phyloP scores from a whole-genome alignment of 53 echinoderm and acorn worm species.

The Apostichopus leukothele region DNA sequence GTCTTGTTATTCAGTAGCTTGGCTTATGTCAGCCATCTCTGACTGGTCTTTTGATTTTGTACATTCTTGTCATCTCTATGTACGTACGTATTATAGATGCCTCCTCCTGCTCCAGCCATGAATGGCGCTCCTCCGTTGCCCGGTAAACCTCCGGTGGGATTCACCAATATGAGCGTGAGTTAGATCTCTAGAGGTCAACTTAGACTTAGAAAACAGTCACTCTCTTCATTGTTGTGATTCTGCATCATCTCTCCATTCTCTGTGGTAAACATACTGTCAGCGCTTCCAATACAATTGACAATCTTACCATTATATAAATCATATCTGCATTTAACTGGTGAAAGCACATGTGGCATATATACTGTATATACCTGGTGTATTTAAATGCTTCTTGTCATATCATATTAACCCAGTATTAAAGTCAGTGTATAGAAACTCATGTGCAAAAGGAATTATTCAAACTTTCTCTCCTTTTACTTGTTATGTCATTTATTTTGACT shows the following conservation, averaged over 20 bases:
- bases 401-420: too few species aligned
- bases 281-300: too few species aligned
- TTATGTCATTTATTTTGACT: too few species aligned
- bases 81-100: conserved; percentile 25
- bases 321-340: background rate
- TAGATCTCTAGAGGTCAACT: background rate
- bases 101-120: conserved; percentile 50
- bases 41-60: background rate
- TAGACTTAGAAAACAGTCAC: background rate
- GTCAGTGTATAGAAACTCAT: too few species aligned
- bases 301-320: background rate
- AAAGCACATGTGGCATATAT: background rate
- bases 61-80: background rate
- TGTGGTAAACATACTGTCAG: background rate
- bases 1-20: too few species aligned
- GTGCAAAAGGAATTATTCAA: too few species aligned
- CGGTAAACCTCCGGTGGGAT: conserved; percentile 60
- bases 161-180: conserved; percentile 18
- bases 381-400: too few species aligned
- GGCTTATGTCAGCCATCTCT: too few species aligned
- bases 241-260: background rate
- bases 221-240: background rate
- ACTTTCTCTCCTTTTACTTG: too few species aligned
- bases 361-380: too few species aligned
- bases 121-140: conserved; percentile 69